A percentile compares a stretch with the other conserved stretches of the same genome.
These are phyloP conservation scores for Drosophila seguyi DNA, from an alignment of 1,140 invertebrate species.

Conservation along the genomic window DNA sequence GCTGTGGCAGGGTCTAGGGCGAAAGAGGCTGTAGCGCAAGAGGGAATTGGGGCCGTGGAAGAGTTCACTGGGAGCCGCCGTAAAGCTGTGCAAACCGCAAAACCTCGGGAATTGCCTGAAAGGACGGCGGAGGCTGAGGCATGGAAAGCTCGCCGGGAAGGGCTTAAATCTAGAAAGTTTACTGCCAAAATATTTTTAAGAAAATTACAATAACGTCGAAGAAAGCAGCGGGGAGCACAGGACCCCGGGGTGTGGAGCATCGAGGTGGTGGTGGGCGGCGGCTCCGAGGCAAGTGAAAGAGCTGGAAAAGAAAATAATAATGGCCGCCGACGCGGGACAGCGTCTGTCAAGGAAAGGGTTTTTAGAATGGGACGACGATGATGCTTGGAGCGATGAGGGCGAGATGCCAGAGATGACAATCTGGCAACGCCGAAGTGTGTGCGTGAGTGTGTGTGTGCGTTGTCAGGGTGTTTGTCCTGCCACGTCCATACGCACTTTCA, in stretches of 20 bases:
- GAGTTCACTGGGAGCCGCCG: conserved; percentile 18
- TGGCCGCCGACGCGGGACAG: conserved; percentile 52
- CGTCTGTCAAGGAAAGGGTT: conserved; percentile 15
- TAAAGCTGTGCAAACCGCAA: conserved; percentile 69
- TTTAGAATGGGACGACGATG: conserved; percentile 38
- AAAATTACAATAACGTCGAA: conserved; percentile 73
- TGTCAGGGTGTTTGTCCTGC: conserved; percentile 49
- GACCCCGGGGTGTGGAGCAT: not conserved
- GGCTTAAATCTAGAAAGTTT: conserved; percentile 79
- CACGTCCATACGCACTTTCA: conserved; percentile 74
- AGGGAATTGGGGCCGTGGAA: not conserved
- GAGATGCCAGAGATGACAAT: conserved; percentile 48
- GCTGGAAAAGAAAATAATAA: conserved; percentile 71
- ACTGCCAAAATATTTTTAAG: conserved; percentile 80
- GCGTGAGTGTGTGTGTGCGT: conserved; percentile 19
- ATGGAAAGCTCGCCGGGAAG: conserved; percentile 40
- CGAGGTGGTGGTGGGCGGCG: not conserved
- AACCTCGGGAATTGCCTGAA: conserved; percentile 40
- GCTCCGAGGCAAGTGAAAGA: conserved; percentile 30
- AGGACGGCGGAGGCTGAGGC: not conserved
- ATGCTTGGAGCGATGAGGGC: conserved; percentile 33
- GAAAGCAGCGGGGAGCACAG: conserved; percentile 11
- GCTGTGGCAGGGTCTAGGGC: not conserved
- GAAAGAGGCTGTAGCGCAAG: not conserved
- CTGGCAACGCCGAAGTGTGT: conserved; percentile 63